A percentile compares a stretch with the other conserved stretches of the same genome.
These are phyloP conservation scores for Conger conger DNA, from an alignment of 2,113 vertebrate species.

Conservation along the genomic window DNA sequence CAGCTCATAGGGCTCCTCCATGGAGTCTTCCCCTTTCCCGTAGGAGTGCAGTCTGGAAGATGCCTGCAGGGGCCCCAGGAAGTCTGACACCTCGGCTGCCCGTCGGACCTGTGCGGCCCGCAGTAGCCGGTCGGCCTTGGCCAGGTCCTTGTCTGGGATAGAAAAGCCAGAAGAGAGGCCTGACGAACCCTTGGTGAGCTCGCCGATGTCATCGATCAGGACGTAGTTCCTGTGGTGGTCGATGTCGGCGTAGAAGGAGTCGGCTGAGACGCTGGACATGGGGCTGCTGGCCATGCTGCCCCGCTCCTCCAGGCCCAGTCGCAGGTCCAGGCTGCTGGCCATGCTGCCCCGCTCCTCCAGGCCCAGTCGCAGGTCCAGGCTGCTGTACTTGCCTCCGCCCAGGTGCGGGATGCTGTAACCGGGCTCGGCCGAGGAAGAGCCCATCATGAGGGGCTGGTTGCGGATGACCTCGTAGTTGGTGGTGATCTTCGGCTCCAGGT, in stretches of 20 bases:
- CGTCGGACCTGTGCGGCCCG: slow-evolving; percentile 80
- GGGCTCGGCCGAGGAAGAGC: slow-evolving; percentile 76
- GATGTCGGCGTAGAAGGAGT: slow-evolving; percentile 93
- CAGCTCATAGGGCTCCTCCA: slow-evolving; percentile 97
- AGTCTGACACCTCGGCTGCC: slow-evolving; percentile 83
- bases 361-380: slow-evolving; percentile 81
- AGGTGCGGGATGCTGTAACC: slow-evolving; percentile 81
- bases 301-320: slow-evolving; percentile 85
- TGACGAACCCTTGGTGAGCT: slow-evolving; percentile 85
- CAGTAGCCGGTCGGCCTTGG: slow-evolving; percentile 89
- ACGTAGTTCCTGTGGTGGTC: slow-evolving; percentile 93
- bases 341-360: too few species aligned
- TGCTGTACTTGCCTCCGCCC: slow-evolving; percentile 85
- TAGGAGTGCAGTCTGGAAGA: slow-evolving; percentile 86
- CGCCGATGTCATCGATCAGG: slow-evolving; percentile 90
- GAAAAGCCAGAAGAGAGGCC: slow-evolving; percentile 82
- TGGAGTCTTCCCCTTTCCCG: slow-evolving; percentile 90
- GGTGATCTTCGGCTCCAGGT: slow-evolving; percentile 88
- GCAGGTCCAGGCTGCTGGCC: slow-evolving; percentile 89
- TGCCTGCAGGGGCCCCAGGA: slow-evolving; percentile 79
- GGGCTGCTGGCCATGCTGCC: slow-evolving; percentile 87
- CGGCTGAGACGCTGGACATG: slow-evolving; percentile 88
- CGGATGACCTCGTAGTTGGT: slow-evolving; percentile 89
- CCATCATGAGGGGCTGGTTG: slow-evolving; percentile 82
- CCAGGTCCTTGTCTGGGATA: slow-evolving; percentile 89